A percentile compares a stretch with the other conserved stretches of the same genome.
Conservation (phyloP, 2,888 invertebrate species). For the Odontocerum albicorne region DNA sequence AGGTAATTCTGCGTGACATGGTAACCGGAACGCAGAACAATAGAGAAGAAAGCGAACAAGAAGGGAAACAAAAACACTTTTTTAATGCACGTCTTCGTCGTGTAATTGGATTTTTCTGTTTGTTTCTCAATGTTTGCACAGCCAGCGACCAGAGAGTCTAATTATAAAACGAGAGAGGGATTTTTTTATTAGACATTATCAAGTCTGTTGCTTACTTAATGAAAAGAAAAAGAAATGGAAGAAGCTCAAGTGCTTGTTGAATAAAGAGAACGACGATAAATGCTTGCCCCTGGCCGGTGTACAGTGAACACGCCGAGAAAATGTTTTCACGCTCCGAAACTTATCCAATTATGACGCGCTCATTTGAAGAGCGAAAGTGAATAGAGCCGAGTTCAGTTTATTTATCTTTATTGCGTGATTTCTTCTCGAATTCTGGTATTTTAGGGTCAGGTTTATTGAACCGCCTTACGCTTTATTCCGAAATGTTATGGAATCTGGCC, state of each 20-base stretch:
- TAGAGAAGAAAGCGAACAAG: not conserved
- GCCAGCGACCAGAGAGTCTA: conserved; percentile 3
- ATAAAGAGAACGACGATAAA: no score
- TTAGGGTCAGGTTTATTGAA: no score
- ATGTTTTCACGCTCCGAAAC: no score
- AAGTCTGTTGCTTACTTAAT: conserved; percentile 6
- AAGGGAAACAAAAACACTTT: not conserved
- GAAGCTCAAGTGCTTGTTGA: not conserved
- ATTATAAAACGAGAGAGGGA: conserved; percentile 10
- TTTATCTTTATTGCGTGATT: no score
- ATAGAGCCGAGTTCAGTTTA: no score
- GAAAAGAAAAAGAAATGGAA: conserved; percentile 5
- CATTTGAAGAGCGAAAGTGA: no score
- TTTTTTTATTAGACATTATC: conserved; percentile 10
- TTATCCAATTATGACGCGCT: no score
- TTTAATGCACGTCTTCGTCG: conserved; percentile 22
- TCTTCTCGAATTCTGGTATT: no score
- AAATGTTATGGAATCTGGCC: no score
- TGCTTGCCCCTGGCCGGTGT: no score
- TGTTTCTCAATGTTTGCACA: conserved; percentile 22
- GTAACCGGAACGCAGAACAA: not conserved
- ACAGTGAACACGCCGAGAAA: no score
- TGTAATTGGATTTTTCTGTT: conserved; percentile 29
- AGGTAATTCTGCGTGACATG: not conserved
- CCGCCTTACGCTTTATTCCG: no score